These are phyloP conservation scores for Drosophila littoralis DNA, from an alignment of 1,140 invertebrate genomes.

Conservation along the genomic window DNA sequence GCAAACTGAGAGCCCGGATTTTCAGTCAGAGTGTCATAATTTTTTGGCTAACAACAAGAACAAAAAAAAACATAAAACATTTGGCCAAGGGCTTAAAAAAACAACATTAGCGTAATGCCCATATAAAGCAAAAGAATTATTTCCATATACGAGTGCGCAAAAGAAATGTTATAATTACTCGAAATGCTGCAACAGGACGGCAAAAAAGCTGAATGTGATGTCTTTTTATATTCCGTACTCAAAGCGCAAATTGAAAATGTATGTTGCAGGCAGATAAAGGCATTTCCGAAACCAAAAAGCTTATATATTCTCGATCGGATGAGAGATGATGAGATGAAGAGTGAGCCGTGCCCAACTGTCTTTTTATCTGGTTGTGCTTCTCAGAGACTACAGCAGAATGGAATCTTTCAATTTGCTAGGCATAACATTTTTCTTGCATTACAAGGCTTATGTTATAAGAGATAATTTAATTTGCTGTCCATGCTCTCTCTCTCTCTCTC, in stretches of 20 bases:
- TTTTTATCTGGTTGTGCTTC: no score
- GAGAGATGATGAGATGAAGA: no score
- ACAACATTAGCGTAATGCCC: constrained; percentile 44
- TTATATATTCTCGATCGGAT: neutral
- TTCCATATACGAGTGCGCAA: constrained; percentile 28
- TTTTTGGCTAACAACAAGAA: constrained; percentile 29
- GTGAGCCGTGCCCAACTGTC: no score
- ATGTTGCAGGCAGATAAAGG: neutral
- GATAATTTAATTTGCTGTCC: no score
- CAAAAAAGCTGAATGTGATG: constrained; percentile 6
- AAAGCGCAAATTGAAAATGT: constrained; percentile 1
- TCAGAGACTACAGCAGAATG: no score
- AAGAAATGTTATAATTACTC: constrained; percentile 68
- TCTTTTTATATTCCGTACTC: constrained; percentile 2
- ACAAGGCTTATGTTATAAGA: no score
- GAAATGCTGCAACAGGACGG: constrained; percentile 44
- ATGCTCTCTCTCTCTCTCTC: no score
- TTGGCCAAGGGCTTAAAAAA: constrained; percentile 25
- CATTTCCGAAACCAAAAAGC: neutral
- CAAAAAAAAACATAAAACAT: constrained; percentile 20
- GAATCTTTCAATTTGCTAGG: no score
- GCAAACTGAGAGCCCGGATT: constrained; percentile 22
- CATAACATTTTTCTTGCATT: no score
- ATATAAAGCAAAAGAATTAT: constrained; percentile 40
- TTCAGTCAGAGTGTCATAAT: constrained; percentile 60